A percentile compares a stretch with the other conserved stretches of the same genome.
Evolutionary conservation across 2,113 vertebrate genomes (phyloP).

Genomic region (Corydoras maculifer): DNA sequence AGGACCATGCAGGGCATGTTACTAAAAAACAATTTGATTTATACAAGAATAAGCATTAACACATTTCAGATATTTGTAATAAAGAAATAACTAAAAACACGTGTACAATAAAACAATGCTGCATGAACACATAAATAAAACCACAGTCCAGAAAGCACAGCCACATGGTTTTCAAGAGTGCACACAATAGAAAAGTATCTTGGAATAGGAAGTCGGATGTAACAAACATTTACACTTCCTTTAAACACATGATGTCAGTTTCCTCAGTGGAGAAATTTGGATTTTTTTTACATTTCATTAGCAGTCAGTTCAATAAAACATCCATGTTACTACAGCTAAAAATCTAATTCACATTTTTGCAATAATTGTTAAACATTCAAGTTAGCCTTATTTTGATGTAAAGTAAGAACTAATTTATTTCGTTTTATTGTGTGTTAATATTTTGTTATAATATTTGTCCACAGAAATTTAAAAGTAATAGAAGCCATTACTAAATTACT

Average conservation of each 20-base stretch:
- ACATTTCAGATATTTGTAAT: not conserved
- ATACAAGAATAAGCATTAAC: not conserved
- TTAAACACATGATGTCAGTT: constrained; percentile 66
- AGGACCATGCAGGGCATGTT: not conserved
- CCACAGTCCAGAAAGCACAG: not conserved
- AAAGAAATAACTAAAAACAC: not conserved
- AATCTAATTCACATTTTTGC: too few species aligned
- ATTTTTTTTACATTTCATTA: constrained; percentile 6
- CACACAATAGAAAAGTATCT: constrained; percentile 49
- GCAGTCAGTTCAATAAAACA: not conserved
- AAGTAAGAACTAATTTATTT: too few species aligned
- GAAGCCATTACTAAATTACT: too few species aligned
- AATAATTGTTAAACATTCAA: too few species aligned
- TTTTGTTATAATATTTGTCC: too few species aligned
- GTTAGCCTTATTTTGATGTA: too few species aligned
- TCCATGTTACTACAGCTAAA: too few species aligned
- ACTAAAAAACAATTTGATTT: not conserved
- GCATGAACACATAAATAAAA: not conserved
- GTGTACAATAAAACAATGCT: not conserved
- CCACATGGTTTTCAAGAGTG: constrained; percentile 13
- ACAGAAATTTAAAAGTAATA: too few species aligned
- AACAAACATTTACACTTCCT: constrained; percentile 56
- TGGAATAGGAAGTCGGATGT: constrained; percentile 53
- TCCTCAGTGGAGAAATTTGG: constrained; percentile 37
- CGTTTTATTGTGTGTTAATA: too few species aligned